These are phyloP conservation scores for Lepus townsendii DNA, from an alignment of 2,797 vertebrate genomes.

Conservation along the genomic window DNA sequence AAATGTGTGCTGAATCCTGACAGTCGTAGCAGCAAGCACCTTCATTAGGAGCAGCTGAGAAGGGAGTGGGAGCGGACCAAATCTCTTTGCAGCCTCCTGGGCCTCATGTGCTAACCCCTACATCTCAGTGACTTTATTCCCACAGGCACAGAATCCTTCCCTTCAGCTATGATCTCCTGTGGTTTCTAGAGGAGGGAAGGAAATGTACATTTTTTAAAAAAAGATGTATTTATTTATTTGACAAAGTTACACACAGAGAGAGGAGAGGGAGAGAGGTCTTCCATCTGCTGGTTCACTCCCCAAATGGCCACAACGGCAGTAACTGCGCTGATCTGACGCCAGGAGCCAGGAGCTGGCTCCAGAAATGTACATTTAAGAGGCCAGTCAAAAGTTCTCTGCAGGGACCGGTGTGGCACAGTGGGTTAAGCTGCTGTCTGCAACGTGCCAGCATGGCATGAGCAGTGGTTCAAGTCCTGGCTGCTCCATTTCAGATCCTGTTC, in stretches of 20 bases:
- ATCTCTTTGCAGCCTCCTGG: background rate
- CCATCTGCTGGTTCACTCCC: too few relatives aligned
- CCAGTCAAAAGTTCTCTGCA: constrained; percentile 15
- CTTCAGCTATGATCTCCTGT: constrained; percentile 13
- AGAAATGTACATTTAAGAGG: constrained; percentile 6
- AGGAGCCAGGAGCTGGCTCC: too few relatives aligned
- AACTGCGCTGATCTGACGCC: too few relatives aligned
- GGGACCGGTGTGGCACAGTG: too few relatives aligned
- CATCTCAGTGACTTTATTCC: background rate
- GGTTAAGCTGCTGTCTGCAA: too few relatives aligned
- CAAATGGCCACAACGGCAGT: too few relatives aligned
- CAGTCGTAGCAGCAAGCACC: background rate
- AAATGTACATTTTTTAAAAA: background rate
- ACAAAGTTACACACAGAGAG: too few relatives aligned
- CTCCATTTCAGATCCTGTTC: too few relatives aligned
- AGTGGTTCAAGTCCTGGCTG: too few relatives aligned
- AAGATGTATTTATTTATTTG: too few relatives aligned
- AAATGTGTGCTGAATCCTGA: background rate
- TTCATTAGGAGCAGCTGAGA: constrained; percentile 22
- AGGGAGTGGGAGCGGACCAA: background rate
- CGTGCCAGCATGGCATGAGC: too few relatives aligned
- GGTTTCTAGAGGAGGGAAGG: background rate
- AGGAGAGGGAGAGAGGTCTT: too few relatives aligned
- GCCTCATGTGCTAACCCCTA: background rate
- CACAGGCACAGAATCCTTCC: constrained; percentile 34